Evolutionary conservation across 2,797 vertebrate genomes (phyloP).

Genomic region (Dendrocincla fuliginosa): DNA sequence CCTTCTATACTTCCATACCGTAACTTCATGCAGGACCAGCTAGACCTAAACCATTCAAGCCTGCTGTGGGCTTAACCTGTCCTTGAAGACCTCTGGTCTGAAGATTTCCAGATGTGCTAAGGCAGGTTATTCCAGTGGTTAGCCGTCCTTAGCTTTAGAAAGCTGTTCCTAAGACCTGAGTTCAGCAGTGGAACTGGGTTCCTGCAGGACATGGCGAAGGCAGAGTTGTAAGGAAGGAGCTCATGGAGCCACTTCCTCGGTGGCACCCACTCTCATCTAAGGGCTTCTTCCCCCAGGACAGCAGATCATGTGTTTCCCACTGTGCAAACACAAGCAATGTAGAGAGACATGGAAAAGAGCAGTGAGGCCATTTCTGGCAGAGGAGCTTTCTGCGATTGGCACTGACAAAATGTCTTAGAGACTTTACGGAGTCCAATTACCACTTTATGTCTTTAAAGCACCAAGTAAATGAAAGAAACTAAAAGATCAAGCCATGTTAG

Average conservation of each 20-base stretch:
- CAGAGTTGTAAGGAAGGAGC: neutral
- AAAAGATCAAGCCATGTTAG: constrained; percentile 57
- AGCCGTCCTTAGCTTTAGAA: neutral
- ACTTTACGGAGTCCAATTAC: constrained; percentile 58
- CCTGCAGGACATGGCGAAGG: neutral
- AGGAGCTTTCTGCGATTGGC: constrained; percentile 11
- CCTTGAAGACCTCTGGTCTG: neutral
- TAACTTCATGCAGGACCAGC: neutral
- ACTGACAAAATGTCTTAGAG: constrained; percentile 41
- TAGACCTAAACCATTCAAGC: neutral
- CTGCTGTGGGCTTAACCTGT: neutral
- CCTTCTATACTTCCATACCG: neutral
- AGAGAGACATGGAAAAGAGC: constrained; percentile 32
- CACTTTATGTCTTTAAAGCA: constrained; percentile 48
- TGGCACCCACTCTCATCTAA: neutral
- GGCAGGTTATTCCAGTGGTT: neutral
- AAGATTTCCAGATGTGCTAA: neutral
- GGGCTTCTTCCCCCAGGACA: neutral
- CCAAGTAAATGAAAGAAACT: constrained; percentile 49
- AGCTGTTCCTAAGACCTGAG: neutral
- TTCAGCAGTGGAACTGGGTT: neutral
- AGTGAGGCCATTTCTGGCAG: constrained; percentile 6
- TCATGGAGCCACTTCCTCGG: rapidly evolving
- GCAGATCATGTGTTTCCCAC: neutral
- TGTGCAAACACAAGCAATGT: neutral